Percentiles rank a stretch among this genome's conserved stretches.
These are phyloP conservation scores for Perithous albicinctus DNA, from an alignment of 2,888 invertebrate species.

Conservation along the genomic window DNA sequence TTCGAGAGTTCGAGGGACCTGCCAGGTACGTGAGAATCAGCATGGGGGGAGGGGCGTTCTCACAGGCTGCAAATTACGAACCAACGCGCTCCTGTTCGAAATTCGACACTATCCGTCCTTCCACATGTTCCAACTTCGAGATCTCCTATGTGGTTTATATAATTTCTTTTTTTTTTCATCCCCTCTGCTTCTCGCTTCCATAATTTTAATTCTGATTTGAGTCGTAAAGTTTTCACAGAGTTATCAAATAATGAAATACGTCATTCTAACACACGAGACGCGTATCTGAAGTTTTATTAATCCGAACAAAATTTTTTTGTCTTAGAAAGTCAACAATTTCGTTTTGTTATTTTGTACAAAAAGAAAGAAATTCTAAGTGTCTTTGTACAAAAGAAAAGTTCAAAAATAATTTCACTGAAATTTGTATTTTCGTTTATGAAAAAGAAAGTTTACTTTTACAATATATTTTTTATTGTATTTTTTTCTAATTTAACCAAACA, in stretches of 20 bases:
- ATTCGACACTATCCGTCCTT: slow-evolving; percentile 41
- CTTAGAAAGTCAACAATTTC: too few species aligned
- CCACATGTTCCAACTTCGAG: neutral
- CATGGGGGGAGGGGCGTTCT: slow-evolving; percentile 25
- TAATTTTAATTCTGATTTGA: neutral
- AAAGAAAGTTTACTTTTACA: too few species aligned
- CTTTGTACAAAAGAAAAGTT: too few species aligned
- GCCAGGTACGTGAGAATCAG: slow-evolving; percentile 17
- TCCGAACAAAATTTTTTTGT: too few species aligned
- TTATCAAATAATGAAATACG: slow-evolving; percentile 4
- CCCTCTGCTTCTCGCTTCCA: neutral
- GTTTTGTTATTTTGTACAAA: too few species aligned
- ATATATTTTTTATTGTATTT: too few species aligned
- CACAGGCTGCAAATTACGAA: slow-evolving; percentile 43
- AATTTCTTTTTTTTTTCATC: slow-evolving; percentile 3
- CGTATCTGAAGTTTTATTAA: too few species aligned
- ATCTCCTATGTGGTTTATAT: neutral
- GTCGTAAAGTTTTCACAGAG: neutral
- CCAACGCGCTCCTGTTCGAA: slow-evolving; percentile 20
- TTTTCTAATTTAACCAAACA: too few species aligned
- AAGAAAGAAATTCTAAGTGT: too few species aligned
- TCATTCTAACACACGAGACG: neutral
- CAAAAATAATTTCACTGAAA: too few species aligned
- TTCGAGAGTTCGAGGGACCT: slow-evolving; percentile 53
- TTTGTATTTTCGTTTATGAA: too few species aligned